These are phyloP conservation scores for Andrena chrysosceles DNA, from an alignment of 2,888 invertebrate species.

Conservation along the genomic window DNA sequence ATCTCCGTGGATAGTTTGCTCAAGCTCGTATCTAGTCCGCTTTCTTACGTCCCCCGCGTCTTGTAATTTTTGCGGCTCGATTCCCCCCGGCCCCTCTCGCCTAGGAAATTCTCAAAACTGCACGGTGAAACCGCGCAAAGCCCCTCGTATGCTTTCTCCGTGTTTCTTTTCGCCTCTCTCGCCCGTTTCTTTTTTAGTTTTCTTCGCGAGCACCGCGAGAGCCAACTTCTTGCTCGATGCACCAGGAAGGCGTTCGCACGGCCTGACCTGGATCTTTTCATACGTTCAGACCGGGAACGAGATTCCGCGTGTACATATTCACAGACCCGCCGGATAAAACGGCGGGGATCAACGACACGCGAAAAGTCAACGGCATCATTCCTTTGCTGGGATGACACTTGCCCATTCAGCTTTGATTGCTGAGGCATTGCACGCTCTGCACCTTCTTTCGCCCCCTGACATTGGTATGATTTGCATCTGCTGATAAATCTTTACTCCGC, in stretches of 20 bases:
- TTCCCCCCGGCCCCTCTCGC: conserved; percentile 17
- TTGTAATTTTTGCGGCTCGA: conserved; percentile 32
- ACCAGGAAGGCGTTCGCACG: conserved; percentile 61
- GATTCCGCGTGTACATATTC: conserved; percentile 47
- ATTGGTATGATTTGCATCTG: neutral
- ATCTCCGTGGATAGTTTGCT: conserved; percentile 2
- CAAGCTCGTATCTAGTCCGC: neutral
- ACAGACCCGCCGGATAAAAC: conserved; percentile 53
- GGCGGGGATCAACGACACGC: conserved; percentile 49
- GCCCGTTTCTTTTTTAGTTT: conserved; percentile 25
- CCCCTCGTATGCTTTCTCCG: conserved; percentile 12
- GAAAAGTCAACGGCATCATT: conserved; percentile 49
- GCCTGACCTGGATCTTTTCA: conserved; percentile 70
- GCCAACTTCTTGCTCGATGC: conserved; percentile 60
- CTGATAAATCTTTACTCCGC: no score
- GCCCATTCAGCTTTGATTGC: conserved; percentile 27
- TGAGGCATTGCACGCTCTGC: neutral
- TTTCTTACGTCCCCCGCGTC: conserved; percentile 5
- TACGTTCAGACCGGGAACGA: conserved; percentile 56
- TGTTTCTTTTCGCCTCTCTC: conserved; percentile 29
- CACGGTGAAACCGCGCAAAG: conserved; percentile 38
- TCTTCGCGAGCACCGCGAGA: conserved; percentile 37
- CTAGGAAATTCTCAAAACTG: conserved; percentile 39
- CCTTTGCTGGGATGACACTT: conserved; percentile 7
- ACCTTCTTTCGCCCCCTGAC: neutral